Percentiles rank a stretch among this genome's conserved stretches.
These are phyloP conservation scores for Mesitornis unicolor DNA, from an alignment of 2,113 vertebrate genomes.

Conservation along the genomic window DNA sequence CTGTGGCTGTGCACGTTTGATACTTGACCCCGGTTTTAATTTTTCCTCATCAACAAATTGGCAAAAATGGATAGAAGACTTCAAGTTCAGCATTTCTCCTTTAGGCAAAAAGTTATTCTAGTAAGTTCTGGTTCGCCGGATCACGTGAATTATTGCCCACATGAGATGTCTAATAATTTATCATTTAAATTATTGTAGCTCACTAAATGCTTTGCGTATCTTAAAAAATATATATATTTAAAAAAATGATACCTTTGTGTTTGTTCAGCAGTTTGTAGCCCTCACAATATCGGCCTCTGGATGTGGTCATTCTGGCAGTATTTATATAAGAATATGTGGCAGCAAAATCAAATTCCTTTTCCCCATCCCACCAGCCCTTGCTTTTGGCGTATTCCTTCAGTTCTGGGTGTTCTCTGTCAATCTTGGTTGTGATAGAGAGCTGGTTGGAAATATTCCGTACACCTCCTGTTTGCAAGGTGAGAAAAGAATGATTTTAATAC, in stretches of 20 bases:
- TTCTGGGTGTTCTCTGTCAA: conserved; percentile 86
- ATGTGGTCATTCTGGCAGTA: conserved; percentile 83
- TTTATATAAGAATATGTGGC: conserved; percentile 82
- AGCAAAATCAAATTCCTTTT: conserved; percentile 86
- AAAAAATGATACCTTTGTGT: conserved; percentile 75
- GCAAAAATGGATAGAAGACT: background rate
- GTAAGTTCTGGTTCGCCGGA: background rate
- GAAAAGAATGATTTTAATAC: background rate
- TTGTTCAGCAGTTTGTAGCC: conserved; percentile 88
- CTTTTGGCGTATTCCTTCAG: conserved; percentile 82
- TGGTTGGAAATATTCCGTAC: conserved; percentile 94
- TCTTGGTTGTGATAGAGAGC: conserved; percentile 89
- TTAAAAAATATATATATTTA: background rate
- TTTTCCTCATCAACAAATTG: background rate
- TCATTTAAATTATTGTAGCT: background rate
- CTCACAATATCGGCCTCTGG: conserved; percentile 83
- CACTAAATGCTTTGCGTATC: background rate
- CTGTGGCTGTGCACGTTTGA: background rate
- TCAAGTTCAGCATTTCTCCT: background rate
- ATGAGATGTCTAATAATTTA: background rate
- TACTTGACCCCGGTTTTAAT: background rate
- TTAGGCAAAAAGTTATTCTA: background rate
- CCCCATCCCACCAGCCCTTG: conserved; percentile 91
- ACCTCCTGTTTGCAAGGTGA: conserved; percentile 72
- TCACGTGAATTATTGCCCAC: background rate